Evolutionary conservation across 2,113 vertebrate genomes (phyloP).

Genomic region (Hemiprocne comata): DNA sequence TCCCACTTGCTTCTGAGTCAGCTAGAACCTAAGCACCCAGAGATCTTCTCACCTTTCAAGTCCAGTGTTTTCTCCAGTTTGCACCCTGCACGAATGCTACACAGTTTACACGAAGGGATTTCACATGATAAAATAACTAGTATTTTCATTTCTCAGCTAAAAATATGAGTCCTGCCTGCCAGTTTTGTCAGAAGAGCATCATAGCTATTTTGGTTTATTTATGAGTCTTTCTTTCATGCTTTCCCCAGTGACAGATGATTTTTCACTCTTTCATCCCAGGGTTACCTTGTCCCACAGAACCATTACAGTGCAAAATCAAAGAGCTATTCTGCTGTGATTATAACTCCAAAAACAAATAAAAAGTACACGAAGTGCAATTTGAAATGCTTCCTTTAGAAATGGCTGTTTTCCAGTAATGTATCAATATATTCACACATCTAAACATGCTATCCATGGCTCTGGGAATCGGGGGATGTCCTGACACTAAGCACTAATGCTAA

Average conservation of each 20-base stretch:
- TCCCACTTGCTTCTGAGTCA: background rate
- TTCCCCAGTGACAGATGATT: background rate
- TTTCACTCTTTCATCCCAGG: background rate
- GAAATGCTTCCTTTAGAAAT: constrained; percentile 7
- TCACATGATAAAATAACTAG: background rate
- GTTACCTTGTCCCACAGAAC: background rate
- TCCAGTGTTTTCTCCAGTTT: background rate
- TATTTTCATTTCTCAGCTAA: background rate
- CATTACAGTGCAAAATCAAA: background rate
- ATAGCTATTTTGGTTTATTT: background rate
- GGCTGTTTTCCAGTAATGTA: background rate
- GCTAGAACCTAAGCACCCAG: background rate
- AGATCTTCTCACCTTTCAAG: background rate
- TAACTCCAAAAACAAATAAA: background rate
- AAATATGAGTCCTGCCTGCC: background rate
- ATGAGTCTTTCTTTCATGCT: background rate
- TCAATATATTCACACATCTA: background rate
- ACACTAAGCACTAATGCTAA: background rate
- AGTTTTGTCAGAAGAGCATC: background rate
- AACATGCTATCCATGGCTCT: background rate
- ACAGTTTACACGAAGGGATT: background rate
- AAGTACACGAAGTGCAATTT: background rate
- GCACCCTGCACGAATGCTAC: background rate
- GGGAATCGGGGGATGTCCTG: constrained; percentile 25
- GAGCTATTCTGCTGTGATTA: background rate